Evolutionary conservation across 2,888 invertebrate species (phyloP).

Genomic region (Acronicta psi): DNA sequence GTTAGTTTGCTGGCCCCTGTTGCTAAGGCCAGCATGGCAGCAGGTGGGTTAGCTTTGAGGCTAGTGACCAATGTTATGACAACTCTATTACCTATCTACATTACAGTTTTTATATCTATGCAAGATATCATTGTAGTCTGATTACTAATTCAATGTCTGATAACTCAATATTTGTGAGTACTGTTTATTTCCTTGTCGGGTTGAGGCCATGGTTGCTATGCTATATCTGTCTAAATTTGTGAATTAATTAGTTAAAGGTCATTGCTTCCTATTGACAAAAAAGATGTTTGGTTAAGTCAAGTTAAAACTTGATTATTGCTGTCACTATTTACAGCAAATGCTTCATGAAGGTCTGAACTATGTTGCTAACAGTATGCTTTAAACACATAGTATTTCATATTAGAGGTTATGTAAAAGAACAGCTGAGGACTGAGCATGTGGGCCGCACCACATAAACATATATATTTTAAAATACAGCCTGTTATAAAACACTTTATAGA

Average conservation of each 20-base stretch:
- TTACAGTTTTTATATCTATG: slow-evolving; percentile 41
- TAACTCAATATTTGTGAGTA: slow-evolving; percentile 30
- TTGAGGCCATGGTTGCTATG: slow-evolving; percentile 15
- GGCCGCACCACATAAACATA: slow-evolving; percentile 4
- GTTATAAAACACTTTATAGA: slow-evolving; percentile 2
- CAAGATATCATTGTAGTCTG: slow-evolving; percentile 48
- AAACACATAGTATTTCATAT: neutral
- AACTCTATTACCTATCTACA: slow-evolving; percentile 31
- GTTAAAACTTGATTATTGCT: neutral
- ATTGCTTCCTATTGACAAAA: neutral
- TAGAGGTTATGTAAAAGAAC: slow-evolving; percentile 35
- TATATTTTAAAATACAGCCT: neutral
- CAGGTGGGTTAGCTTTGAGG: slow-evolving; percentile 25
- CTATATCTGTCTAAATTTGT: slow-evolving; percentile 1
- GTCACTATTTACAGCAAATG: too few relatives aligned
- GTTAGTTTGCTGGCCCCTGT: slow-evolving; percentile 43
- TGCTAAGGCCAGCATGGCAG: slow-evolving; percentile 46
- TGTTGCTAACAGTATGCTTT: too few relatives aligned
- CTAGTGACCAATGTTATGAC: slow-evolving; percentile 31
- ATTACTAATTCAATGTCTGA: slow-evolving; percentile 46
- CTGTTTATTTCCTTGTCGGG: slow-evolving; percentile 17
- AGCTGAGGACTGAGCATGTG: slow-evolving; percentile 23
- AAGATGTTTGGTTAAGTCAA: slow-evolving; percentile 1
- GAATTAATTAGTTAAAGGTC: slow-evolving; percentile 8
- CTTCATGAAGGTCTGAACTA: too few relatives aligned